Percentiles rank a stretch among this genome's conserved stretches.
phyloP scores from a whole-genome alignment of 2,888 invertebrate species.

The Pachymerium ferrugineum region DNA sequence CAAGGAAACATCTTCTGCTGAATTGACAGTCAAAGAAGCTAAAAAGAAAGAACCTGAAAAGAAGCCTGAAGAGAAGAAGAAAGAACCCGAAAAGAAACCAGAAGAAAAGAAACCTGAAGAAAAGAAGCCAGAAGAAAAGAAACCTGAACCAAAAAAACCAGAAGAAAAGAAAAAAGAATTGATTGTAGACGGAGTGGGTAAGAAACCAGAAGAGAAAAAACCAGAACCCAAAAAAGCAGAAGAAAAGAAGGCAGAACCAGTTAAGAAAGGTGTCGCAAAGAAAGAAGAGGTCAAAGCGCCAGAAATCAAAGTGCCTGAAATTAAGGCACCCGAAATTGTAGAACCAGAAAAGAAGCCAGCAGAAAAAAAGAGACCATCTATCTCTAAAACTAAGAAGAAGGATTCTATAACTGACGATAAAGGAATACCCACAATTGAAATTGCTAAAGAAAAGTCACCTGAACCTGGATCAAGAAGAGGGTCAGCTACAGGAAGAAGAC shows the following conservation, averaged over 20 bases:
- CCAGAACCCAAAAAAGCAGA: slow-evolving; percentile 41
- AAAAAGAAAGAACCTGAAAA: slow-evolving; percentile 38
- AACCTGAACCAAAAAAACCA: slow-evolving; percentile 35
- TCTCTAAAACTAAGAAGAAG: slow-evolving; percentile 32
- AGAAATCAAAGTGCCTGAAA: slow-evolving; percentile 35
- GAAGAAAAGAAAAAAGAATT: slow-evolving; percentile 35
- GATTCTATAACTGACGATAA: slow-evolving; percentile 35
- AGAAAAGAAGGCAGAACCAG: slow-evolving; percentile 40
- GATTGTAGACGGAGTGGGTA: slow-evolving; percentile 38
- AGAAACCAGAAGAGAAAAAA: slow-evolving; percentile 45
- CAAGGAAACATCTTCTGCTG: slow-evolving; percentile 77
- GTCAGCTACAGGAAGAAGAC: slow-evolving; percentile 59
- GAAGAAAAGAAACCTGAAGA: slow-evolving; percentile 40
- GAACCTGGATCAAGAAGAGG: slow-evolving; percentile 61
- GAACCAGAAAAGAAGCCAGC: slow-evolving; percentile 43
- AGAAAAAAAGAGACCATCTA: slow-evolving; percentile 35
- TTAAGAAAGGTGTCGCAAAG: slow-evolving; percentile 39
- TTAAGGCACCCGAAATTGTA: slow-evolving; percentile 35
- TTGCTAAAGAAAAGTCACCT: slow-evolving; percentile 69
- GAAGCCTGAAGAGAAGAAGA: slow-evolving; percentile 45
- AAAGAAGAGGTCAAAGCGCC: slow-evolving; percentile 35
- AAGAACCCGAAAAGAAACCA: slow-evolving; percentile 41
- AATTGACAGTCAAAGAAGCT: slow-evolving; percentile 65
- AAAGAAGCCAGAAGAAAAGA: slow-evolving; percentile 39
- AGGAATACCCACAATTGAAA: slow-evolving; percentile 59